These are phyloP conservation scores for Zaprionus camerounensis DNA, from an alignment of 1,140 invertebrate genomes.

Conservation along the genomic window DNA sequence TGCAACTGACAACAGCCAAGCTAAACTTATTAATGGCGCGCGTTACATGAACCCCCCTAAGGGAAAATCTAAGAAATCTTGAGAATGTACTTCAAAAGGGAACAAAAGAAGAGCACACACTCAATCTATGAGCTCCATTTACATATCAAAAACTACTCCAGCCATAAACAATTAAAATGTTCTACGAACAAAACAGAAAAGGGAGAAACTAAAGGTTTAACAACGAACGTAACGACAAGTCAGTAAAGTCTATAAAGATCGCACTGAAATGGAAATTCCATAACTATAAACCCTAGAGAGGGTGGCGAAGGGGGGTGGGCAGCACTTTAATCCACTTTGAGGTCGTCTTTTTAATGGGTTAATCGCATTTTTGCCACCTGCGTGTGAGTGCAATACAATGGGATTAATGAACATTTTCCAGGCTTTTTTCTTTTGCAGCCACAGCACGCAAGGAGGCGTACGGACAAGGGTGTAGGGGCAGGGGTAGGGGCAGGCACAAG, in stretches of 20 bases:
- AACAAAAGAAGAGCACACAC: not conserved
- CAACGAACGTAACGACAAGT: no score
- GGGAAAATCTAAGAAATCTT: not conserved
- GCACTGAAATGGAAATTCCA: constrained; percentile 34
- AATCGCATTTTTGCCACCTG: constrained; percentile 46
- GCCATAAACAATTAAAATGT: constrained; percentile 5
- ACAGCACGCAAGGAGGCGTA: constrained; percentile 17
- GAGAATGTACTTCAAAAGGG: not conserved
- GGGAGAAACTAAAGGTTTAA: no score
- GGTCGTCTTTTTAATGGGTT: constrained; percentile 38
- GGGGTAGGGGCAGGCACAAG: not conserved
- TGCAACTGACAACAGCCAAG: not conserved
- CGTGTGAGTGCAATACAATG: constrained; percentile 44
- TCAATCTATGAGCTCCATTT: not conserved
- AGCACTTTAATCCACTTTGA: constrained; percentile 43
- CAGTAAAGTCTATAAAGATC: not conserved
- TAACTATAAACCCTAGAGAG: not conserved
- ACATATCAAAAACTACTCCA: constrained; percentile 5
- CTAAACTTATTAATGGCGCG: not conserved
- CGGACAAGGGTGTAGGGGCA: fast-evolving
- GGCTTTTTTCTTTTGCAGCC: not conserved
- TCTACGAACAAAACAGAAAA: not conserved
- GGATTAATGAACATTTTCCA: constrained; percentile 34
- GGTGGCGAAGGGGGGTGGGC: fast-evolving
- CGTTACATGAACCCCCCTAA: not conserved